Conservation (phyloP, 2,888 invertebrate species). For the Drosophila neotestacea region DNA sequence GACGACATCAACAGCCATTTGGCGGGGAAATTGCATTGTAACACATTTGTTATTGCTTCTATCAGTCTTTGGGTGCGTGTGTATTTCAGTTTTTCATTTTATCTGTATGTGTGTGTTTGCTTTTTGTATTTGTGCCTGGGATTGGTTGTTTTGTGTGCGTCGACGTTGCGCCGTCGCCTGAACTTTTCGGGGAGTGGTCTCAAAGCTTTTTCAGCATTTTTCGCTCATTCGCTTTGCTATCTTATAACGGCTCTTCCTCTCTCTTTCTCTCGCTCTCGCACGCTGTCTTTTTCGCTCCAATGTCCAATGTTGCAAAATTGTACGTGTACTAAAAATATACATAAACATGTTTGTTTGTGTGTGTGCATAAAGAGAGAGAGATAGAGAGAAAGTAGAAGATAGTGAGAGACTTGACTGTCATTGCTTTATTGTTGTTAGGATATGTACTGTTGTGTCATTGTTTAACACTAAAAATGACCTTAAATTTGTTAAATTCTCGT, state of each 20-base stretch:
- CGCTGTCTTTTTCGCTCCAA: constrained; percentile 5
- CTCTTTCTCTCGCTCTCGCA: constrained; percentile 10
- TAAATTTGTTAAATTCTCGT: constrained; percentile 72
- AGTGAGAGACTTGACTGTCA: constrained; percentile 44
- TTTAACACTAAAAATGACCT: constrained; percentile 81
- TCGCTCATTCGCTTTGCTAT: constrained; percentile 45
- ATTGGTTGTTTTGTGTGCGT: constrained; percentile 77
- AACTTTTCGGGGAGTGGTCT: constrained; percentile 83
- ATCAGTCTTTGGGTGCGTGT: constrained; percentile 42
- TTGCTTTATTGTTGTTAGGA: constrained; percentile 64
- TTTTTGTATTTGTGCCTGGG: constrained; percentile 78
- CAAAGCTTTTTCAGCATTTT: constrained; percentile 77
- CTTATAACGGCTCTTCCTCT: constrained; percentile 31
- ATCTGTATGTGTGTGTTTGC: constrained; percentile 45
- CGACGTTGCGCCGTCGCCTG: constrained; percentile 64
- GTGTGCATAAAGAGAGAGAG: constrained; percentile 22
- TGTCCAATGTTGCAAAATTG: constrained; percentile 52
- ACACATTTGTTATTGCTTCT: constrained; percentile 66
- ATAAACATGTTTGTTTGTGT: constrained; percentile 39
- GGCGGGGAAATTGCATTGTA: constrained; percentile 79
- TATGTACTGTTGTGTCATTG: constrained; percentile 57
- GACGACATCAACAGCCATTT: constrained; percentile 23
- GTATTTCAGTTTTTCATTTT: constrained; percentile 48
- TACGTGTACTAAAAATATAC: constrained; percentile 58
- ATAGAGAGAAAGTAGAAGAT: not conserved